Base-by-base conservation (phyloP, 2,888 invertebrate genomes). In the Rotaria sp. region DNA sequence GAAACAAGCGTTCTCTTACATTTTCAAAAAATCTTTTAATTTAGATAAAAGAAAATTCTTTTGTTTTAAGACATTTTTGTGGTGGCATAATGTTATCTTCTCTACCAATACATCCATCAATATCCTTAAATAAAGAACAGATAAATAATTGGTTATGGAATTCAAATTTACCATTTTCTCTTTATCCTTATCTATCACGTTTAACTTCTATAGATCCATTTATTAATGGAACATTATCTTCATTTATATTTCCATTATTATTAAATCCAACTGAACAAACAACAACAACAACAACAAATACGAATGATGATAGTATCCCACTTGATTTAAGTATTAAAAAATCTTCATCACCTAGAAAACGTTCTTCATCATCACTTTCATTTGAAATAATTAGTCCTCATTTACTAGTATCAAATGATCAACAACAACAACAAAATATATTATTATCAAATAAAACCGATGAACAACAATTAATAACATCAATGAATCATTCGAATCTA, bases 261-360 rank as follows among this genome's bases (percentile, higher is more conserved):
- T 45, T 45, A 52, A 52, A 52, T 52, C 0, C 24, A 52, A 52
- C 24, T 52, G 24, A 24, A 52, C 21, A 52, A 21, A 24, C 5
- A n/a, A n/a, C n/a, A n/a, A n/a, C 80, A n/a, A 15, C 4, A 57
- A 5, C 26, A 80, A 4, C 45, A 26, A 80, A 24, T 80, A 45
- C 35, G 45, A 80, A 41, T n/a, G n/a, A 80, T 80, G 80, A 80
- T 45, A 38, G 38, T 80, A 45, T 41, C n/a, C 80, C 80, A 26
- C 24, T 80, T n/a, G 80, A 80, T 80, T 80, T 45, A 80, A 80
- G 80, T 45, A 45, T 80, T 15, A 80, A 80, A 45, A 80, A 80
- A 80, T 45, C 80, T 45, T 45, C 80, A 0, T 18, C 0, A 45
- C 8, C 45, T 50, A 10, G 50, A 50, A 50, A 50, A 15, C 50